Conservation (phyloP, 2,888 invertebrate genomes). For the Macroteleia sp. region DNA sequence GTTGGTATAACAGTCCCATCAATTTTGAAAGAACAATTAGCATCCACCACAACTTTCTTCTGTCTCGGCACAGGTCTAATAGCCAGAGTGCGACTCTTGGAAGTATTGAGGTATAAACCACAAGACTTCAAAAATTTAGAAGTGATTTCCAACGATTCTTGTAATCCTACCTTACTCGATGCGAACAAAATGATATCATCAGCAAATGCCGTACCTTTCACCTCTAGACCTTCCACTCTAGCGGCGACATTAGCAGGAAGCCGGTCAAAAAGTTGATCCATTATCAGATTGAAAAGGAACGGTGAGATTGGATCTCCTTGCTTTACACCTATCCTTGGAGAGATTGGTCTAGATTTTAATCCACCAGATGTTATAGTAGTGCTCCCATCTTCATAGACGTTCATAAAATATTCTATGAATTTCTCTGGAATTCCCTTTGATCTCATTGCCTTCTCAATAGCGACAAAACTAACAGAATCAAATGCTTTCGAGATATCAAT, state of each 20-base stretch:
- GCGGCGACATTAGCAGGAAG: not conserved
- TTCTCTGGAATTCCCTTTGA: not conserved
- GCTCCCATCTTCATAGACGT: not conserved
- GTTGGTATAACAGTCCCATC: not conserved
- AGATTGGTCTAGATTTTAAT: not conserved
- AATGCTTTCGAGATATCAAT: constrained; percentile 50
- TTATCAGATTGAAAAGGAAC: constrained; percentile 20
- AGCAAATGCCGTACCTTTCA: constrained; percentile 53
- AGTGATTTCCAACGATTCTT: constrained; percentile 38
- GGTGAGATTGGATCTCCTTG: constrained; percentile 30
- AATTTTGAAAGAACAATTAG: not conserved
- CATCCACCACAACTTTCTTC: constrained; percentile 49
- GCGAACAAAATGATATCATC: constrained; percentile 59
- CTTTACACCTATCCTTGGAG: constrained; percentile 2
- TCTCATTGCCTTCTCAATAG: not conserved
- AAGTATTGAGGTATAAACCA: constrained; percentile 68
- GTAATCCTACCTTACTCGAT: constrained; percentile 65
- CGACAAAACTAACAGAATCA: constrained; percentile 27
- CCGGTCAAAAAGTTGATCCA: constrained; percentile 1
- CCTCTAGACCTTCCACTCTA: not conserved
- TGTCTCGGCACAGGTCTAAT: constrained; percentile 34
- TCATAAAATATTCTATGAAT: constrained; percentile 7
- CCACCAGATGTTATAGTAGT: not conserved
- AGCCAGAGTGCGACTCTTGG: constrained; percentile 64
- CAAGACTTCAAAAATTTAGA: constrained; percentile 50